A percentile compares a stretch with the other conserved stretches of the same genome.
Evolutionary conservation across 2,797 vertebrate genomes (phyloP).

Genomic region (Nyctalus aviator): DNA sequence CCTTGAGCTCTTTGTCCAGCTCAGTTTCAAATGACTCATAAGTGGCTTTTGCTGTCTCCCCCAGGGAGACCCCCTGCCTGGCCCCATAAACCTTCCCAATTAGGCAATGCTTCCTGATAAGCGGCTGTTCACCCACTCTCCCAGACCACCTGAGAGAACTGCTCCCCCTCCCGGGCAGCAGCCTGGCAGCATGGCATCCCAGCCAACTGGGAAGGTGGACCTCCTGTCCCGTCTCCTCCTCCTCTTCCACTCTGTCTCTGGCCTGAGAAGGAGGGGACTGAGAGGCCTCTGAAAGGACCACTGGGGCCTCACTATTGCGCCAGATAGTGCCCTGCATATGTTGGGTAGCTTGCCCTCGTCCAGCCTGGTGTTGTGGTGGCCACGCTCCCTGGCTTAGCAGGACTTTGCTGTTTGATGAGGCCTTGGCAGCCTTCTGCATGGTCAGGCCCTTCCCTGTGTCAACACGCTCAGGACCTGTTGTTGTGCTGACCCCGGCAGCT

Average conservation of each 20-base stretch:
- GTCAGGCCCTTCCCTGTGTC: neutral
- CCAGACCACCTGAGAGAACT: conserved; percentile 63
- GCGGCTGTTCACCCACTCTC: neutral
- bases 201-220: neutral
- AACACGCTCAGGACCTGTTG: neutral
- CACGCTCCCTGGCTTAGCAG: neutral
- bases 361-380: neutral
- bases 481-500: neutral
- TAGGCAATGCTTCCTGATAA: conserved; percentile 75
- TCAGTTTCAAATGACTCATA: conserved; percentile 75
- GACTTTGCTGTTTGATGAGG: neutral
- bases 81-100: conserved; percentile 64
- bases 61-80: conserved; percentile 63
- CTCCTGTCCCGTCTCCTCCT: neutral
- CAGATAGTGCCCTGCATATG: neutral
- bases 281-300: neutral
- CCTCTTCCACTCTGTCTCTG: neutral
- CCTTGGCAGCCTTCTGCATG: neutral
- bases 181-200: neutral
- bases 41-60: conserved; percentile 38
- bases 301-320: neutral
- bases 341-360: neutral
- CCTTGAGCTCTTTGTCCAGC: conserved; percentile 65
- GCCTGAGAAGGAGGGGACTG: neutral
- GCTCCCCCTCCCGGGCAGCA: neutral